Evolutionary conservation across 2,113 vertebrate genomes (phyloP).

Genomic region (Eclectus roratus): DNA sequence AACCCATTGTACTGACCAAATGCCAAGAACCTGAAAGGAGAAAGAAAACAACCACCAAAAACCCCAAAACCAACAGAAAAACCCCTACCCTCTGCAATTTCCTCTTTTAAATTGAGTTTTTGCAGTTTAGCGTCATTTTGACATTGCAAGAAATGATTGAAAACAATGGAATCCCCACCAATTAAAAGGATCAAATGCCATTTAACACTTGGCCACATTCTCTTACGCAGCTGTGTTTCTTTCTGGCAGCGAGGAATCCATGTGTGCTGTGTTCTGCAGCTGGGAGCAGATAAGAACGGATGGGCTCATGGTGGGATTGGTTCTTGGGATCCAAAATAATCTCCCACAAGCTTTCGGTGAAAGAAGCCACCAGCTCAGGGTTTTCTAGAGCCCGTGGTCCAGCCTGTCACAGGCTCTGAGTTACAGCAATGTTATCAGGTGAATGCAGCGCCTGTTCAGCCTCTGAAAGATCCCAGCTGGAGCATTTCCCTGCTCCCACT

Average conservation of each 20-base stretch:
- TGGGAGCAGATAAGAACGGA: not conserved
- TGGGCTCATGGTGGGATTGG: not conserved
- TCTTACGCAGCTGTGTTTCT: not conserved
- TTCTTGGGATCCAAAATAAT: not conserved
- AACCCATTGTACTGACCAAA: not conserved
- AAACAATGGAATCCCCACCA: not conserved
- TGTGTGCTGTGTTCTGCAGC: not conserved
- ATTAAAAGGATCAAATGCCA: not conserved
- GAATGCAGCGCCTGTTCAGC: not conserved
- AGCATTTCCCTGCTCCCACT: not conserved
- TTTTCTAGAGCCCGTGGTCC: not conserved
- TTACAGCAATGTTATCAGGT: not conserved
- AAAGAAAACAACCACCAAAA: not conserved
- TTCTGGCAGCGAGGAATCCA: not conserved
- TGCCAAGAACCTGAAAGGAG: not conserved
- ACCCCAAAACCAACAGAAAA: rapidly evolving
- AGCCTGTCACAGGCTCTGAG: not conserved
- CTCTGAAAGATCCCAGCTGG: not conserved
- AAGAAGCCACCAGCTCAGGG: not conserved
- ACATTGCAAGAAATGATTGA: not conserved
- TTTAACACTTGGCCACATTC: not conserved
- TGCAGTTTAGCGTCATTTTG: not conserved
- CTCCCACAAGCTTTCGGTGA: not conserved
- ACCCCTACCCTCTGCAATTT: rapidly evolving
- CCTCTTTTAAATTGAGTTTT: not conserved